Evolutionary conservation across 2,888 invertebrate genomes (phyloP).

Genomic region (Microdon myrmicae): DNA sequence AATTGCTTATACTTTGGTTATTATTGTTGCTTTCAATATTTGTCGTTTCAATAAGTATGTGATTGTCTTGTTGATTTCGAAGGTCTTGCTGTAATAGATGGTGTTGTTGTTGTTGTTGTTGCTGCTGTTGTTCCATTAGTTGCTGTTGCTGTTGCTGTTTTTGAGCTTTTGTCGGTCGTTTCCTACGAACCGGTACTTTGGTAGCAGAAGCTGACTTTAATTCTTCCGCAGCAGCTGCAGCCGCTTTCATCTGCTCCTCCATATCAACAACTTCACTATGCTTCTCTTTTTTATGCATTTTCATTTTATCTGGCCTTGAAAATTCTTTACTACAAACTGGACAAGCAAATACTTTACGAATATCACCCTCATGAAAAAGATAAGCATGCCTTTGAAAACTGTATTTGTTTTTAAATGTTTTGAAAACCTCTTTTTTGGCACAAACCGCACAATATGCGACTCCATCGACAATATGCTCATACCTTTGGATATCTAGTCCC

Average conservation of each 20-base stretch:
- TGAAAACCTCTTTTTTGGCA: slow-evolving; percentile 64
- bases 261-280: slow-evolving; percentile 60
- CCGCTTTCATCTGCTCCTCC: slow-evolving; percentile 44
- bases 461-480: slow-evolving; percentile 64
- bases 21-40: slow-evolving; percentile 24
- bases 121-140: slow-evolving; percentile 50
- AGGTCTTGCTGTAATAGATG: slow-evolving; percentile 14
- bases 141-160: slow-evolving; percentile 23
- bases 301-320: slow-evolving; percentile 65
- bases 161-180: slow-evolving; percentile 47
- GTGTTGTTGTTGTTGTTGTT: slow-evolving; percentile 49
- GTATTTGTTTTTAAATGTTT: slow-evolving; percentile 65
- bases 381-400: slow-evolving; percentile 65
- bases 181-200: slow-evolving; percentile 33
- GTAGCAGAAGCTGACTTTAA: slow-evolving; percentile 48
- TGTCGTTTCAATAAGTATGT: slow-evolving; percentile 27
- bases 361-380: slow-evolving; percentile 64
- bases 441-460: slow-evolving; percentile 64
- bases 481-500: slow-evolving; percentile 64
- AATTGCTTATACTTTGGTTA: slow-evolving; percentile 49
- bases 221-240: slow-evolving; percentile 35
- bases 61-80: slow-evolving; percentile 9
- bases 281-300: slow-evolving; percentile 65
- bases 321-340: slow-evolving; percentile 65
- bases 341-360: slow-evolving; percentile 64